phyloP scores from a whole-genome alignment of 2,797 vertebrate genomes.

The Tachyglossus aculeatus region DNA sequence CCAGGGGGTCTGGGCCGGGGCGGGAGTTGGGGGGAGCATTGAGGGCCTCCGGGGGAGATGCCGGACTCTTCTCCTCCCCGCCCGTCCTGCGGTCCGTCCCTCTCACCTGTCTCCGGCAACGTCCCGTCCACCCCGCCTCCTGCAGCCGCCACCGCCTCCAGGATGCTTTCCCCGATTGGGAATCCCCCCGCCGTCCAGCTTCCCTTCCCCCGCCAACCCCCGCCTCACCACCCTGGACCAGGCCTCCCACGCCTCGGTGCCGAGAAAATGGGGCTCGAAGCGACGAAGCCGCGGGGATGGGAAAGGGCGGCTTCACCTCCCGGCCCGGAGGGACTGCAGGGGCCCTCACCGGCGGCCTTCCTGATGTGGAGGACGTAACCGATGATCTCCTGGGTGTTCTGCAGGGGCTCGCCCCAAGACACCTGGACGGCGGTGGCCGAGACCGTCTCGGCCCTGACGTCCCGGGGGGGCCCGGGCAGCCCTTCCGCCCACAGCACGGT shows the following conservation, averaged over 20 bases:
- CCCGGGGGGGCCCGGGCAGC: constrained; percentile 85
- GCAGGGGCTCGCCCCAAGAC: constrained; percentile 89
- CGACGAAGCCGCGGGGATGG: neutral
- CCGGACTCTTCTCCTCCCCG: no score
- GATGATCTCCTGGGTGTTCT: constrained; percentile 95
- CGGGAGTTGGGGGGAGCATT: neutral
- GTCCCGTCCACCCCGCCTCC: no score
- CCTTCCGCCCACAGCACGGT: constrained; percentile 94
- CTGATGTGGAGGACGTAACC: constrained; percentile 97
- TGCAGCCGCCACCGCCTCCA: no score
- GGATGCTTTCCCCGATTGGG: no score
- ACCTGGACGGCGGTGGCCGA: constrained; percentile 91
- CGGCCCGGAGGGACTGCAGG: no score
- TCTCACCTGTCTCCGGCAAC: no score
- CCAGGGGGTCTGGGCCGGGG: constrained; percentile 81
- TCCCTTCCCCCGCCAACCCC: no score
- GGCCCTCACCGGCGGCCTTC: constrained; percentile 81
- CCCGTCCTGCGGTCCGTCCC: no score
- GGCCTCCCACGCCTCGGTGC: no score
- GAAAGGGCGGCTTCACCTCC: neutral
- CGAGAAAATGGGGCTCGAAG: neutral
- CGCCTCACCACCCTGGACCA: no score
- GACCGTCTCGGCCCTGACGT: constrained; percentile 83
- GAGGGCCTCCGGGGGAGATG: no score
- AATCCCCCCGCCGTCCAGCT: no score